A percentile compares a stretch with the other conserved stretches of the same genome.
Evolutionary conservation across 2,888 invertebrate genomes (phyloP).

Genomic region (Platynereis dumerilii): DNA sequence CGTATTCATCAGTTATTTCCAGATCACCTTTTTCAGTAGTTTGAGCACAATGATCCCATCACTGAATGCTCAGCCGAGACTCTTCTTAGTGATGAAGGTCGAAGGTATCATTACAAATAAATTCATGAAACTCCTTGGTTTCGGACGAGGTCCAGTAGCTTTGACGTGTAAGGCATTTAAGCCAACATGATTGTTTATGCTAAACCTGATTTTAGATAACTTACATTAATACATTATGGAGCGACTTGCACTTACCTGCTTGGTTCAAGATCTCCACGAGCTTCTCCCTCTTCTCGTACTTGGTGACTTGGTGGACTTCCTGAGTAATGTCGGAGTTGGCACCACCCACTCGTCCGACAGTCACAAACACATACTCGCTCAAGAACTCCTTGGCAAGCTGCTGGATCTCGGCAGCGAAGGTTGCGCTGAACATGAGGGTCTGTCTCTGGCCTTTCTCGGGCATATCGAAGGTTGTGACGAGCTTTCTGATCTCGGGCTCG

Average conservation of each 20-base stretch:
- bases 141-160: no score
- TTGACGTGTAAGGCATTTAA: no score
- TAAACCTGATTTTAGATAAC: no score
- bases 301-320: conserved; percentile 66
- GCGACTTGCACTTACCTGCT: conserved; percentile 54
- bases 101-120: no score
- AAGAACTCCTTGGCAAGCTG: conserved; percentile 80
- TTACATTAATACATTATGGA: no score
- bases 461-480: conserved; percentile 54
- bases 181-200: no score
- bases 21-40: no score
- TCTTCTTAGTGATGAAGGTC: no score
- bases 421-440: conserved; percentile 81
- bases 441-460: conserved; percentile 58
- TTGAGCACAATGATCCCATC: no score
- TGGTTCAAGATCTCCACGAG: conserved; percentile 73
- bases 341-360: conserved; percentile 90
- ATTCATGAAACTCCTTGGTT: no score
- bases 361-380: conserved; percentile 79
- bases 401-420: conserved; percentile 78
- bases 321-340: conserved; percentile 92
- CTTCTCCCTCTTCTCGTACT: conserved; percentile 77
- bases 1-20: no score
- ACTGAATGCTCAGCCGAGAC: no score
- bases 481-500: conserved; percentile 55